These are phyloP conservation scores for Campaea margaritaria DNA, from an alignment of 2,888 invertebrate species.

Conservation along the genomic window DNA sequence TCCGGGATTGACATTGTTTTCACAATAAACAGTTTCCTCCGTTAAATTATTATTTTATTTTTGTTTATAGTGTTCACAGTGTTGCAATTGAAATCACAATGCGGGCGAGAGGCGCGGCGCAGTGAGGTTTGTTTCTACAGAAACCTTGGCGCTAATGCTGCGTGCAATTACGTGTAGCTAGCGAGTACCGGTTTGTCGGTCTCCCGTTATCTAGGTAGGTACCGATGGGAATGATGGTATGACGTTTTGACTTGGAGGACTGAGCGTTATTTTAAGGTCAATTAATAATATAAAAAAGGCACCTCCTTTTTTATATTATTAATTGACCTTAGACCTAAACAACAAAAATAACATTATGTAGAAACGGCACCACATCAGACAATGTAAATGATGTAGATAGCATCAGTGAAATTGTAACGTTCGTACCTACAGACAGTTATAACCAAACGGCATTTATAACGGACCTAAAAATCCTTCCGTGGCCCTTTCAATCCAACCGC, in stretches of 20 bases:
- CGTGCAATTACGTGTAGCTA: conserved; percentile 31
- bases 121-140: conserved; percentile 30
- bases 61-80: conserved; percentile 44
- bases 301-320: no score
- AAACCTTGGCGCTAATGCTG: conserved; percentile 46
- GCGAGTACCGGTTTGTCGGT: conserved; percentile 35
- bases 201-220: conserved; percentile 9
- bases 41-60: conserved; percentile 15
- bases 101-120: conserved; percentile 46
- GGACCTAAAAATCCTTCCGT: conserved; percentile 11
- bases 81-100: conserved; percentile 49
- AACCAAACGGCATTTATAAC: conserved; percentile 15
- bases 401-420: no score
- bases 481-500: conserved; percentile 13
- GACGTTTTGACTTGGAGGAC: no score
- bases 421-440: no score
- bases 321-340: no score
- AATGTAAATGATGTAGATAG: no score
- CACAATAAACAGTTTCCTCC: conserved; percentile 25
- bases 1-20: conserved; percentile 62
- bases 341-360: no score
- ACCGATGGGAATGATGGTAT: no score
- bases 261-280: no score
- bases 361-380: no score
- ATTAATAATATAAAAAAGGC: no score